Base-by-base conservation (phyloP, 2,797 vertebrate genomes). In the Triplophysa bombifrons region DNA sequence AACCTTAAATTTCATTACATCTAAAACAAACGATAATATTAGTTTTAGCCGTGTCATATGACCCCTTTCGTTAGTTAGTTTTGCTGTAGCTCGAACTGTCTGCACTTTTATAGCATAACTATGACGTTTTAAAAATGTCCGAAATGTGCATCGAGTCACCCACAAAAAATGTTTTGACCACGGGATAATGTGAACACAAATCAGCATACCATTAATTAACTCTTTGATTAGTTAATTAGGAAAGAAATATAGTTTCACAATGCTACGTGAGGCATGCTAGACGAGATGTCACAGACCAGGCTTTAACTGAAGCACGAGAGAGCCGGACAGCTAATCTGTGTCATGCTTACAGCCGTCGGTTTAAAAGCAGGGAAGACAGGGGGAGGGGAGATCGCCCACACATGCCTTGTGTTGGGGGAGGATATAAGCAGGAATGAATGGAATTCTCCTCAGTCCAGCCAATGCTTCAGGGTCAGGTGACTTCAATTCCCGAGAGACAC, bases 361-460 rank as follows among this genome's bases (percentile, higher is more conserved):
- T 80, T 56, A 20, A 61, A 76, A 81, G 76, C 30, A 14, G 60
- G 73, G 75, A 55, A 53, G 70, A 17, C 25, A 72, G 76, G 82
- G 84, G 83, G 75, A 82, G 76, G 66, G 75, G 66, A 80, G 84
- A 48, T 74, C 78, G 48, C 83, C 83, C 73, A 84, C 86, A 87
- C 80, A 87, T 82, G 83, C 83, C 80, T 85, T 77, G 82, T 58
- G 74, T 79, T 84, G 83, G 80, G 84, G 85, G 85, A 84, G 84
- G 84, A 84, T 84, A 84, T 85, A 83, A 82, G 61, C 78, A 82
- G 79, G 86, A 89, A 87, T 85, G 83, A 85, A 66, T 71, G 83
- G 86, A 87, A 88, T 88, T 87, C 83, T 78, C 80, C 85, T 84
- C 68, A 80, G 85, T 86, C 64, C 58, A 70, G 84, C 84, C 66